Percentiles rank a stretch among this genome's conserved stretches.
phyloP scores from a whole-genome alignment of 2,888 invertebrate species.

The Limnephilus marmoratus region DNA sequence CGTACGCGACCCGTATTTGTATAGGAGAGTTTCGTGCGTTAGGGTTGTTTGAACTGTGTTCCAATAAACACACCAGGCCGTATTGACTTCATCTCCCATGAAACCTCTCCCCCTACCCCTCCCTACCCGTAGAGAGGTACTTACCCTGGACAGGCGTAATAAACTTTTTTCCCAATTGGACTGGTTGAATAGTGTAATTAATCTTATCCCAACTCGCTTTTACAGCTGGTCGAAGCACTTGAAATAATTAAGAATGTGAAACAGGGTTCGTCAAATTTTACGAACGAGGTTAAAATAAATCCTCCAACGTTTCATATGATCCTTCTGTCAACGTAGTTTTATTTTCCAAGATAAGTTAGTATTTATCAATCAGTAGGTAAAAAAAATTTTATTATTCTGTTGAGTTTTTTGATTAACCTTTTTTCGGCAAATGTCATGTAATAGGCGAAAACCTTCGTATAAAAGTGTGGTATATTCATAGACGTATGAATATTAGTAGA shows the following conservation, averaged over 20 bases:
- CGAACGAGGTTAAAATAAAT: not conserved
- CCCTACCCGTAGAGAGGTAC: conserved; percentile 27
- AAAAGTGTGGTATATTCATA: too few species aligned
- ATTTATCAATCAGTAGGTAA: too few species aligned
- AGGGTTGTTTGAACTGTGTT: conserved; percentile 4
- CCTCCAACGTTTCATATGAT: not conserved
- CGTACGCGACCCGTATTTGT: conserved; percentile 38
- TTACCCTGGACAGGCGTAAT: conserved; percentile 27
- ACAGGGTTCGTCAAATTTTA: not conserved
- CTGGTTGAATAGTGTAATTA: conserved; percentile 38
- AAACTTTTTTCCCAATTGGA: conserved; percentile 39
- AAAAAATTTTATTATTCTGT: too few species aligned
- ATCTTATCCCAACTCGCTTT: conserved; percentile 40
- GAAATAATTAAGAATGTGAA: not conserved
- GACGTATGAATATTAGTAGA: too few species aligned
- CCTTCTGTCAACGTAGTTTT: not conserved
- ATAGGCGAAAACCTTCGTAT: too few species aligned
- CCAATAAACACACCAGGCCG: conserved; percentile 38
- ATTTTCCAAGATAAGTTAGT: not conserved
- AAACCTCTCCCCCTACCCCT: conserved; percentile 8
- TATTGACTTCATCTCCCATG: conserved; percentile 26
- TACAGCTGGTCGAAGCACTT: not conserved
- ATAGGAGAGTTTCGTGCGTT: conserved; percentile 37
- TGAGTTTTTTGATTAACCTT: too few species aligned
- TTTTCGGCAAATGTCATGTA: too few species aligned